Conservation (phyloP, 2,888 invertebrate species). For the Rotaria macrura region DNA sequence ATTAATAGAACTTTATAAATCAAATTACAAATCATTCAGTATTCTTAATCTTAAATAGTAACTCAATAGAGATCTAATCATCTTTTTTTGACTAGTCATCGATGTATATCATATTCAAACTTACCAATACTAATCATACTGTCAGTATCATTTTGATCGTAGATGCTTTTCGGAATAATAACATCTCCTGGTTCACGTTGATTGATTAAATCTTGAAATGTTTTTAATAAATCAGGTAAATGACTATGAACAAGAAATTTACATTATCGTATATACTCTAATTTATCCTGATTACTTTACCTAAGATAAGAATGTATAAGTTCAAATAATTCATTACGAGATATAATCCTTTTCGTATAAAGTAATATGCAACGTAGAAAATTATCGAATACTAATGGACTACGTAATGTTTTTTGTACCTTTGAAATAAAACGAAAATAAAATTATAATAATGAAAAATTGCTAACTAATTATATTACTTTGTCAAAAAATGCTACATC, state of each 20-base stretch:
- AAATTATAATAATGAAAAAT: neutral
- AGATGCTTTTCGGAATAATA: constrained; percentile 14
- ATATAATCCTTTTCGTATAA: constrained; percentile 84
- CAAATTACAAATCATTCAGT: no score
- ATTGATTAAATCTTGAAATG: constrained; percentile 5
- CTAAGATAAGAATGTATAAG: constrained; percentile 78
- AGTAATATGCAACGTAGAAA: constrained; percentile 80
- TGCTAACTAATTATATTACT: constrained; percentile 53
- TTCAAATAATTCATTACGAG: constrained; percentile 73
- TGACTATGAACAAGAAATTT: no score
- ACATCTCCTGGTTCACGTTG: neutral
- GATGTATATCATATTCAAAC: neutral
- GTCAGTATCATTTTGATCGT: neutral
- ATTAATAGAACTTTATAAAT: no score
- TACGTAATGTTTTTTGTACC: constrained; percentile 64
- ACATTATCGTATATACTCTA: no score
- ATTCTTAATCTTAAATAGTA: no score
- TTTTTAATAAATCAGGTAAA: neutral
- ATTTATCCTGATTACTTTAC: no score
- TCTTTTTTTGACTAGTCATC: no score
- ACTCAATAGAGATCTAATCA: no score
- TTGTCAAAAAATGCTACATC: constrained; percentile 69
- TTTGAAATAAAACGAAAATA: neutral
- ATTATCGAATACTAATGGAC: constrained; percentile 82
- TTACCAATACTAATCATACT: constrained; percentile 12